Conservation (phyloP, 2,113 vertebrate species). For the Centropus bengalensis region DNA sequence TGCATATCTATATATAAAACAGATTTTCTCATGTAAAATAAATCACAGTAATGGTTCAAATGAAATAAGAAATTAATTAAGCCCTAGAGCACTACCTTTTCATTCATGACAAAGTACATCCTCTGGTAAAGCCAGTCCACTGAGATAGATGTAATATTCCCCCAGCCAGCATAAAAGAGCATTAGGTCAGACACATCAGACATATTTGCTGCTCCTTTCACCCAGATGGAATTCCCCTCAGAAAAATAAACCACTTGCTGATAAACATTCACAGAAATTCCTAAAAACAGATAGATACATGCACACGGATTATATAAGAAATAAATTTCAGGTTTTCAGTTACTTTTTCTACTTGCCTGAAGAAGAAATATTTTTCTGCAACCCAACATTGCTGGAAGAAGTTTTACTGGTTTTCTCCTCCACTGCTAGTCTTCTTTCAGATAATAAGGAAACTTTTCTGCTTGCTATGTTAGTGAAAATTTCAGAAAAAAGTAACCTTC, state of each 20-base stretch:
- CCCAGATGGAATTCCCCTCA: conserved; percentile 77
- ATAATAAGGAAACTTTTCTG: background rate
- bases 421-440: background rate
- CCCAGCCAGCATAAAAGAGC: conserved; percentile 70
- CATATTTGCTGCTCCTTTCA: conserved; percentile 71
- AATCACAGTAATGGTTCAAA: background rate
- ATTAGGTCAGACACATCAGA: conserved; percentile 70
- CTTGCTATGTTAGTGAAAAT: background rate
- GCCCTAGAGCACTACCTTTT: conserved; percentile 67
- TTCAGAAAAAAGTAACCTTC: background rate
- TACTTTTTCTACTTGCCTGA: background rate
- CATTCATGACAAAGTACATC: conserved; percentile 79
- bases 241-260: conserved; percentile 78
- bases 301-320: background rate
- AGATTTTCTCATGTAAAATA: background rate
- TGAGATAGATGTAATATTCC: conserved; percentile 76
- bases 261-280: conserved; percentile 73
- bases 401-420: background rate
- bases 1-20: background rate
- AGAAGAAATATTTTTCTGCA: background rate
- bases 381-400: background rate
- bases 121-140: conserved; percentile 80
- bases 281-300: conserved; percentile 38
- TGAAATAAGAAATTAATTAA: conserved; percentile 4
- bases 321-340: background rate